A percentile compares a stretch with the other conserved stretches of the same genome.
These are phyloP conservation scores for Diplolepis rosae DNA, from an alignment of 2,888 invertebrate species.

Conservation along the genomic window DNA sequence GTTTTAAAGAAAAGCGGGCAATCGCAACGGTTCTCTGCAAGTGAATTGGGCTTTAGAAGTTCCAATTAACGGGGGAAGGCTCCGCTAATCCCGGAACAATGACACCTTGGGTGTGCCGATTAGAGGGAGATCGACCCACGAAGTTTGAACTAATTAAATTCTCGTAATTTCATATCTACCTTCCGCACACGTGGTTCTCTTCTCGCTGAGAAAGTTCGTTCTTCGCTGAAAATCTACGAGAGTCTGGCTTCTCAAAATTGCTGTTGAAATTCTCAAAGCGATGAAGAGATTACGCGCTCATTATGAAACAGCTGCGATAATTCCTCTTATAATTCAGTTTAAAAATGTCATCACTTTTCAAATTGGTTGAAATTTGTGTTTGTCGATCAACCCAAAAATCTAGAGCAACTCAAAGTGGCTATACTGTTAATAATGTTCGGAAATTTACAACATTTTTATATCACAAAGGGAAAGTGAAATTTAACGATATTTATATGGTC, in stretches of 20 bases:
- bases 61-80: slow-evolving; percentile 65
- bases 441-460: too few species aligned
- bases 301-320: not conserved
- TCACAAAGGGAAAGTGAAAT: too few species aligned
- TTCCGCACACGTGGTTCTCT: slow-evolving; percentile 67
- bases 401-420: too few species aligned
- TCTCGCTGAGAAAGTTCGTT: slow-evolving; percentile 58
- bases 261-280: not conserved
- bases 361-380: too few species aligned
- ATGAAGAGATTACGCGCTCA: not conserved
- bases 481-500: too few species aligned
- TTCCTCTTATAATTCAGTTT: too few species aligned
- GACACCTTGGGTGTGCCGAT: slow-evolving; percentile 63
- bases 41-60: slow-evolving; percentile 39
- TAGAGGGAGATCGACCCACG: slow-evolving; percentile 56
- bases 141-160: slow-evolving; percentile 72
- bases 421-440: too few species aligned
- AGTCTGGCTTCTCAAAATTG: slow-evolving; percentile 37
- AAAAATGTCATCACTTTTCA: too few species aligned
- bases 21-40: slow-evolving; percentile 2
- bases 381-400: too few species aligned
- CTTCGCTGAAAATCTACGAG: slow-evolving; percentile 50
- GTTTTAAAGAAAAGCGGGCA: slow-evolving; percentile 20
- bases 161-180: slow-evolving; percentile 72
- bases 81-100: slow-evolving; percentile 70